Conservation (phyloP, 2,797 vertebrate genomes). For the Periparus ater region DNA sequence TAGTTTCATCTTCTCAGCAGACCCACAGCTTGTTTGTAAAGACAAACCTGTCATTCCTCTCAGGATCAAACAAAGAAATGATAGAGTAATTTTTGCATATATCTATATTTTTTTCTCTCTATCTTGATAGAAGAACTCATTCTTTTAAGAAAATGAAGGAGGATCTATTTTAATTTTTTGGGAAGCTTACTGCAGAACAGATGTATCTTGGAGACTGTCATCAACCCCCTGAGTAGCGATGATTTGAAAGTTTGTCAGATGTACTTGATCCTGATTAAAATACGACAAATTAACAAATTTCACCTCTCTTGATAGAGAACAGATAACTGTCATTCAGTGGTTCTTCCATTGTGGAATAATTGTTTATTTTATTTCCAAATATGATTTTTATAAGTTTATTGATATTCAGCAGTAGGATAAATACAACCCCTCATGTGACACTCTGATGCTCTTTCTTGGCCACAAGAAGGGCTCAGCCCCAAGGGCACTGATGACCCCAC, state of each 20-base stretch:
- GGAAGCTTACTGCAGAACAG: conserved; percentile 65
- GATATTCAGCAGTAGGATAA: neutral
- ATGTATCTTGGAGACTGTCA: conserved; percentile 79
- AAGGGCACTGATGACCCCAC: neutral
- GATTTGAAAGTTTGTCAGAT: conserved; percentile 83
- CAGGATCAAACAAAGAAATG: neutral
- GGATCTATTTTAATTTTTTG: conserved; percentile 35
- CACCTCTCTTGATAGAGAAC: conserved; percentile 54
- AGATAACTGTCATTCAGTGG: conserved; percentile 22
- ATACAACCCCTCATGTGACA: neutral
- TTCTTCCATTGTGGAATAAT: conserved; percentile 2
- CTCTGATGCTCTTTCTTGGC: rapidly evolving
- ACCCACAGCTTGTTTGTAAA: no score
- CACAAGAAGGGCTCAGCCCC: neutral
- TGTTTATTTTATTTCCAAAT: neutral
- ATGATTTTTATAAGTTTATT: neutral
- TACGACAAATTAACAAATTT: conserved; percentile 66
- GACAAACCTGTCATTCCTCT: no score
- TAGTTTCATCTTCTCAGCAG: no score
- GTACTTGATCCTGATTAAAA: conserved; percentile 87
- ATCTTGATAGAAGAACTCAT: neutral
- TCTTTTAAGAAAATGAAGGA: conserved; percentile 23
- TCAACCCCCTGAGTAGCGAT: conserved; percentile 85
- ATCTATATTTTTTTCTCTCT: neutral
- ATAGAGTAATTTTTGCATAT: neutral